Conservation (phyloP, 2,113 vertebrate species). For the Felis catus region DNA sequence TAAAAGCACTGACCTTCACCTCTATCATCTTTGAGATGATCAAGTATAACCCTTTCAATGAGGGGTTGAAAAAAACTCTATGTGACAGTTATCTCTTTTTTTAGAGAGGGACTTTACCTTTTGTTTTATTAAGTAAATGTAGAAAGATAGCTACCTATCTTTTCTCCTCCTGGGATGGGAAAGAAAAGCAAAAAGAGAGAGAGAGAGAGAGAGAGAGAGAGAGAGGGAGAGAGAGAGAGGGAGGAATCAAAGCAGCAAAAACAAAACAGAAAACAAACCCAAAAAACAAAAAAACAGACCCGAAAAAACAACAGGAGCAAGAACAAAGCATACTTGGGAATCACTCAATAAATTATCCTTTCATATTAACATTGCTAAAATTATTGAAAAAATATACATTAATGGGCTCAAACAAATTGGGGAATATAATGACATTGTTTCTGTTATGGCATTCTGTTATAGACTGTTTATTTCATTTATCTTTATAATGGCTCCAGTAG, state of each 20-base stretch:
- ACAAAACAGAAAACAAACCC: background rate
- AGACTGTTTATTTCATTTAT: background rate
- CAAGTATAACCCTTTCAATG: background rate
- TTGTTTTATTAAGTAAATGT: background rate
- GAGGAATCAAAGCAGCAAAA: too few species aligned
- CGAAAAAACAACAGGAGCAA: background rate
- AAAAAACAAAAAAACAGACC: background rate
- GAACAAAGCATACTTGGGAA: background rate
- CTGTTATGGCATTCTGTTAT: too few species aligned
- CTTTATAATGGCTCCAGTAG: background rate
- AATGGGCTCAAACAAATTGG: background rate
- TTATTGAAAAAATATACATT: background rate
- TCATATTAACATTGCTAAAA: background rate
- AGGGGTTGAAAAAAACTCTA: background rate
- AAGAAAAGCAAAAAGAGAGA: background rate
- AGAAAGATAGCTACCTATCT: background rate
- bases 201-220: too few species aligned
- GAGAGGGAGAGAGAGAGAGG: too few species aligned
- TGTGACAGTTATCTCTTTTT: background rate
- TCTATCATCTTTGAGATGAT: background rate
- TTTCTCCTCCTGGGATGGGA: background rate
- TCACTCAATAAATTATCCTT: background rate
- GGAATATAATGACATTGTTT: background rate
- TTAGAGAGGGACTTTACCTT: background rate
- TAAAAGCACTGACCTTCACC: background rate